Evolutionary conservation across 2,888 invertebrate species (phyloP).

Genomic region (Parasteatoda lunata): DNA sequence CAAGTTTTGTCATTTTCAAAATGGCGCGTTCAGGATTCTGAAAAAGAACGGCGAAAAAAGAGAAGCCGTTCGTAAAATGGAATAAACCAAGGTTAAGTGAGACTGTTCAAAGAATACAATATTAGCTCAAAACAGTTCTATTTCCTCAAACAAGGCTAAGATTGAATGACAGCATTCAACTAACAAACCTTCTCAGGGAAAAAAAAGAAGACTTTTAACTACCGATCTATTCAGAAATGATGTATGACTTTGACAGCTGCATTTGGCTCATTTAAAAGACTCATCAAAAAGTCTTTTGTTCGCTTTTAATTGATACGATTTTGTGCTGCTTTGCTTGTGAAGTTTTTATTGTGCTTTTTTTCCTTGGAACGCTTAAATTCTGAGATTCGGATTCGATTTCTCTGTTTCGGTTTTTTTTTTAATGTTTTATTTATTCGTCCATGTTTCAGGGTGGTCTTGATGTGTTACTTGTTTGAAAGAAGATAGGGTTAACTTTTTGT

Average conservation of each 20-base stretch:
- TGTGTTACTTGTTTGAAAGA: no score
- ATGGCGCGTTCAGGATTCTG: background rate
- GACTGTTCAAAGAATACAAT: conserved; percentile 19
- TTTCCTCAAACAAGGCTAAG: conserved; percentile 46
- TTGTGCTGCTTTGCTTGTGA: conserved; percentile 24
- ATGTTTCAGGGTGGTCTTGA: no score
- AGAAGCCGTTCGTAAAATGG: background rate
- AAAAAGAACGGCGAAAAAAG: background rate
- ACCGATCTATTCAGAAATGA: conserved; percentile 47
- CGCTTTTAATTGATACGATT: conserved; percentile 61
- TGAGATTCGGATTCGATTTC: no score
- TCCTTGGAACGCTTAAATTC: background rate
- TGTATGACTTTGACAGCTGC: conserved; percentile 61
- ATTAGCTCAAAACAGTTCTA: conserved; percentile 32
- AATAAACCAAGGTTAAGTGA: background rate
- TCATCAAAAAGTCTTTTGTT: conserved; percentile 58
- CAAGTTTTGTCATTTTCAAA: background rate
- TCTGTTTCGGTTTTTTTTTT: no score
- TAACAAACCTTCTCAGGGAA: conserved; percentile 6
- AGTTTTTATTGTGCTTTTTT: background rate
- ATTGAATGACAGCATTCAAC: conserved; percentile 62
- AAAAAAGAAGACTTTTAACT: background rate
- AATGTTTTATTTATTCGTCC: no score
- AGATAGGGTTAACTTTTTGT: no score
- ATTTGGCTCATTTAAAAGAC: conserved; percentile 51